Evolutionary conservation across 2,888 invertebrate genomes (phyloP).

Genomic region (Machimus rusticus): DNA sequence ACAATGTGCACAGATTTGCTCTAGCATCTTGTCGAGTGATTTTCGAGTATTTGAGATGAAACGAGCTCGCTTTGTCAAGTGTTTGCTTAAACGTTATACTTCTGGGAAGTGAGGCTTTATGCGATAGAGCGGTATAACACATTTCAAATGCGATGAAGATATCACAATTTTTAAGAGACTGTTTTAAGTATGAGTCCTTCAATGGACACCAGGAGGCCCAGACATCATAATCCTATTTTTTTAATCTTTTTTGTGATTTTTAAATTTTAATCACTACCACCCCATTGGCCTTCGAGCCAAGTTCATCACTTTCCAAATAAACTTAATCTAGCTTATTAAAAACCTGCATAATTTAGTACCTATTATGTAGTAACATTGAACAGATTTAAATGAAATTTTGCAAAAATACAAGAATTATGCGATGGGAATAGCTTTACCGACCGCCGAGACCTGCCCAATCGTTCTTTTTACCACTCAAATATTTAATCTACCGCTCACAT

Average conservation of each 20-base stretch:
- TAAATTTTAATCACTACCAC: too few species aligned
- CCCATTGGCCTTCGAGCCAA: too few species aligned
- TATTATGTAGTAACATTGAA: too few species aligned
- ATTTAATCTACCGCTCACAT: too few species aligned
- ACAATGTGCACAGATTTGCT: background rate
- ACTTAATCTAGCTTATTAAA: too few species aligned
- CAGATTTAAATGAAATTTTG: too few species aligned
- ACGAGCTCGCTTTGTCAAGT: background rate
- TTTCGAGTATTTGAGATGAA: background rate
- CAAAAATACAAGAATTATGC: too few species aligned
- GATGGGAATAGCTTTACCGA: too few species aligned
- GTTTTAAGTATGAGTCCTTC: background rate
- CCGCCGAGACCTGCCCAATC: too few species aligned
- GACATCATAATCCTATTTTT: background rate
- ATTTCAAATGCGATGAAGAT: background rate
- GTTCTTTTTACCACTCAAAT: too few species aligned
- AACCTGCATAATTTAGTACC: too few species aligned
- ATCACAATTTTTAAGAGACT: background rate
- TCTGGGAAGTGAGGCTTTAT: background rate
- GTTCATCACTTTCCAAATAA: too few species aligned
- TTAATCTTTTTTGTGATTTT: background rate
- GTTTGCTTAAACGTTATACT: background rate
- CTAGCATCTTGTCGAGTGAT: background rate
- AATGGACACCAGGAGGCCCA: background rate
- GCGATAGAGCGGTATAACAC: background rate